Evolutionary conservation across 2,888 invertebrate species (phyloP), one percentile per base, ranked within the genome.

Genomic region (Nomada fabriciana): DNA sequence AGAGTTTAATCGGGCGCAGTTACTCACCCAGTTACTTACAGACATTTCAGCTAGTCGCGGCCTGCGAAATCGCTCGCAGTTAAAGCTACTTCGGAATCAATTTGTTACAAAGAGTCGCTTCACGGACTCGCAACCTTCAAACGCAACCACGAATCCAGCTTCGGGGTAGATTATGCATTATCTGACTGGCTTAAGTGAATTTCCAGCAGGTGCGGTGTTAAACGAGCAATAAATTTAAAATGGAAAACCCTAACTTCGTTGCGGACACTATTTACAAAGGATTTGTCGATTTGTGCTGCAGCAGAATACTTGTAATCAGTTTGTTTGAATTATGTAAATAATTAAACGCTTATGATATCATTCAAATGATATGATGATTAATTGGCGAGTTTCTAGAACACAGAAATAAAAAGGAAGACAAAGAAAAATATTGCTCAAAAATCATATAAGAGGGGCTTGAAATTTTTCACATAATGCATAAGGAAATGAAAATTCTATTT

Each of bases 11-110:
- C 57, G 55, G 15, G 42, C 63, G 43, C 43, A 73, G 55, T 65
- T 73, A 73, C 65, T 65, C 65, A 47, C 55, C 65, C 71, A 10
- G 63, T 72, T 72, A 63, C 65, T 73, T 73, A 73, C 70, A 70
- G 70, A 70, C 70, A 11, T 60, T 60, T 70, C 50, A 70, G 70
- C 70, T 60, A 70, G 59, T 60, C 70, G 70, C 70, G 60, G 29
- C 29, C 29, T 70, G 18, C 70, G 47, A 70, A 70, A 70, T 70
- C 70, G 59, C 47, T 70, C 10, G 59, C 60, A 70, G 70, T 70
- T 70, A 70, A 59, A 47, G 59, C 70, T 60, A 70, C 70, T 60
- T 70, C 18, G 70, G 15, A 70, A 70, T 70, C 59, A 70, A 60
- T 70, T 70, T 50, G 43, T 60, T 70, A 70, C 47, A 25, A 29